Evolutionary conservation across 2,888 invertebrate genomes (phyloP).

Genomic region (Eilema griseolum): DNA sequence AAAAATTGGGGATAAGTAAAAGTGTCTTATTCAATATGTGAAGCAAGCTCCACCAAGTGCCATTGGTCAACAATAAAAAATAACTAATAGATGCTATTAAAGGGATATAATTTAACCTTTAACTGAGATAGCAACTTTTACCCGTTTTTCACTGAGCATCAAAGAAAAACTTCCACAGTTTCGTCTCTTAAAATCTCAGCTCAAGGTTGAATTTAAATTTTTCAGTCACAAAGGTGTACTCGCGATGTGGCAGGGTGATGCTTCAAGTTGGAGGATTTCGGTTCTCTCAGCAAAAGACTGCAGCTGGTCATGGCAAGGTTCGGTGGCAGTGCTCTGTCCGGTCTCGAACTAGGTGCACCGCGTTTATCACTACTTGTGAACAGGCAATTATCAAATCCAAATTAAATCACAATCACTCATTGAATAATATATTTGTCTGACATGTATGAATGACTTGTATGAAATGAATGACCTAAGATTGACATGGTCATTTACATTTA

Average conservation of each 20-base stretch:
- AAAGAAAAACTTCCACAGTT: neutral
- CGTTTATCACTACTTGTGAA: conserved; percentile 23
- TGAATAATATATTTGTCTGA: too few relatives aligned
- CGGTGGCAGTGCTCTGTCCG: conserved; percentile 41
- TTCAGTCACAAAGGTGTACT: conserved; percentile 24
- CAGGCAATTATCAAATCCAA: conserved; percentile 18
- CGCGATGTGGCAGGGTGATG: conserved; percentile 32
- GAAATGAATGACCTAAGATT: too few relatives aligned
- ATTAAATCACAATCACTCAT: conserved; percentile 34
- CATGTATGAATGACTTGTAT: too few relatives aligned
- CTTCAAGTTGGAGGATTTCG: conserved; percentile 29
- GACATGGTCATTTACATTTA: too few relatives aligned
- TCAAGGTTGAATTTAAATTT: neutral
- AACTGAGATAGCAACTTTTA: neutral
- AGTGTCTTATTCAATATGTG: too few relatives aligned
- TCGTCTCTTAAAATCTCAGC: neutral
- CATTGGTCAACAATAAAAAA: too few relatives aligned
- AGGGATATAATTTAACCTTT: neutral
- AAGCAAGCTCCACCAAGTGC: too few relatives aligned
- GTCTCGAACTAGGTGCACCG: conserved; percentile 35
- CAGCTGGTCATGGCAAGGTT: conserved; percentile 19
- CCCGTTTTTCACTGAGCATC: neutral
- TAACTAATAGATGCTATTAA: neutral
- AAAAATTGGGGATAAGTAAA: too few relatives aligned
- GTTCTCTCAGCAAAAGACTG: conserved; percentile 33